These are phyloP conservation scores for Trissoscelio sp. DNA, from an alignment of 2,888 invertebrate genomes.

Conservation along the genomic window DNA sequence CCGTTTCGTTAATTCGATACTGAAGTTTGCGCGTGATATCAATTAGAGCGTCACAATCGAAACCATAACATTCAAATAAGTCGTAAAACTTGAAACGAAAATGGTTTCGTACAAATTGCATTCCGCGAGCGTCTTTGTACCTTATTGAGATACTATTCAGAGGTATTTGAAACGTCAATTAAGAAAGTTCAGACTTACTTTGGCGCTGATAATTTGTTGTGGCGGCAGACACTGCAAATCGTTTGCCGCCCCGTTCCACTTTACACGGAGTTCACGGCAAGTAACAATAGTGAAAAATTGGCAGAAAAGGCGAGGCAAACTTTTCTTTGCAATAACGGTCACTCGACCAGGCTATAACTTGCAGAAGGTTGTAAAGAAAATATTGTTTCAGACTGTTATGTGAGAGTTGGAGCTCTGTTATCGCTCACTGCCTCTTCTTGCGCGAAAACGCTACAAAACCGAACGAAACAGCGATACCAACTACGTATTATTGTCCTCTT, in stretches of 20 bases:
- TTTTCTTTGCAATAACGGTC: constrained; percentile 69
- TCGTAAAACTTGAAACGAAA: constrained; percentile 51
- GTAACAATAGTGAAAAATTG: constrained; percentile 68
- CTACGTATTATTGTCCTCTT: constrained; percentile 10
- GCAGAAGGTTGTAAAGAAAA: constrained; percentile 66
- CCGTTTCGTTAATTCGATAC: constrained; percentile 16
- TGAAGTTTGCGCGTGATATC: constrained; percentile 30
- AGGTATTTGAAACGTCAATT: constrained; percentile 61
- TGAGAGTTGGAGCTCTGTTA: constrained; percentile 54
- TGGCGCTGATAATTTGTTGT: constrained; percentile 59
- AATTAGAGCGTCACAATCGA: constrained; percentile 40
- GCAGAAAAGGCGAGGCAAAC: constrained; percentile 58
- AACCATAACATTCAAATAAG: constrained; percentile 45
- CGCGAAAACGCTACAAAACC: constrained; percentile 36
- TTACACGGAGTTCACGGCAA: constrained; percentile 49
- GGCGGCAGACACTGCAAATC: constrained; percentile 58
- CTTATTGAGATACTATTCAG: constrained; percentile 58
- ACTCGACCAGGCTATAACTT: constrained; percentile 61
- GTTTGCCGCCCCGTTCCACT: constrained; percentile 43
- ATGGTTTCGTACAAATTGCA: constrained; percentile 48
- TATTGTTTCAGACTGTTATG: constrained; percentile 70
- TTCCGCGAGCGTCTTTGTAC: constrained; percentile 19
- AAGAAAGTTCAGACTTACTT: constrained; percentile 56
- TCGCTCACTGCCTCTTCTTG: constrained; percentile 48
- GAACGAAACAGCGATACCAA: constrained; percentile 13